Conservation (phyloP, 1,140 invertebrate species). For the Drosophila erecta region DNA sequence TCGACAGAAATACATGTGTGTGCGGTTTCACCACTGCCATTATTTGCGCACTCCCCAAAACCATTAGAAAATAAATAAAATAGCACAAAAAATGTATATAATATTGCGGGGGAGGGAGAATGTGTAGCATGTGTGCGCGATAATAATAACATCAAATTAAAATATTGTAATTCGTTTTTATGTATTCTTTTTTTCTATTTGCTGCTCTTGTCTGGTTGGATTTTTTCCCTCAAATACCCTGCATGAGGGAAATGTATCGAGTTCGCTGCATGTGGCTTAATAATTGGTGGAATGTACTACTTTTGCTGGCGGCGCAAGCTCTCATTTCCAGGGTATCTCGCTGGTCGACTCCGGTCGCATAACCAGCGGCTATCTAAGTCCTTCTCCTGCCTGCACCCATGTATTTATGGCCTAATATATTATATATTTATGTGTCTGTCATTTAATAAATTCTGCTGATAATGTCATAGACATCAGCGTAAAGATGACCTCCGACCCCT, state of each 20-base stretch:
- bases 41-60: constrained; percentile 1
- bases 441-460: constrained; percentile 67
- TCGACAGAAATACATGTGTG: constrained; percentile 7
- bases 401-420: constrained; percentile 65
- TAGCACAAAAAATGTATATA: constrained; percentile 21
- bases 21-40: constrained; percentile 7
- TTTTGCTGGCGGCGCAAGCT: background rate
- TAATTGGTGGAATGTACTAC: background rate
- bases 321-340: constrained; percentile 2
- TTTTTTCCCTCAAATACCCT: background rate
- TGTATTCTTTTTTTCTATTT: constrained; percentile 6
- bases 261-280: background rate
- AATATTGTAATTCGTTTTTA: constrained; percentile 62
- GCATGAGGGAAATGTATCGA: background rate
- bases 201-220: background rate
- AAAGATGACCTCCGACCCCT: constrained; percentile 47
- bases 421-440: constrained; percentile 67
- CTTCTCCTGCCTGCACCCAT: constrained; percentile 2
- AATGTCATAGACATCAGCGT: constrained; percentile 67
- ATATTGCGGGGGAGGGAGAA: constrained; percentile 4
- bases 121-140: constrained; percentile 28
- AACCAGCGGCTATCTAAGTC: constrained; percentile 9
- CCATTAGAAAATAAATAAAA: constrained; percentile 51
- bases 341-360: background rate
- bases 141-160: constrained; percentile 66